Conservation (phyloP, 2,797 vertebrate species). For the Poecilia gillii region DNA sequence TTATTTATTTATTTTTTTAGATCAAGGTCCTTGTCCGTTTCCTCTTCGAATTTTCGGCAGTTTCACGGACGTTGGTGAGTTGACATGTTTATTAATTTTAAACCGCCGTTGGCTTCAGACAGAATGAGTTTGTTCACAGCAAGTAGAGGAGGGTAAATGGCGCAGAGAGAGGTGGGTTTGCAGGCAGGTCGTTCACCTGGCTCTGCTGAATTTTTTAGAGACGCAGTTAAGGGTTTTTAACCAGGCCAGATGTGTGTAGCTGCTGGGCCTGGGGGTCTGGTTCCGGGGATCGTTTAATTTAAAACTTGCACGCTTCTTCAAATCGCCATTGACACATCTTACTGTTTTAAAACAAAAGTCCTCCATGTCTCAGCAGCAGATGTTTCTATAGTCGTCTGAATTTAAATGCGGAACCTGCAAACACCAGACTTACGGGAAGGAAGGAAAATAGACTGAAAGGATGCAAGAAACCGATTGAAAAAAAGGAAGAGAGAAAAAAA, state of each 20-base stretch:
- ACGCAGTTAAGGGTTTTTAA: neutral
- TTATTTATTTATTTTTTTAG: neutral
- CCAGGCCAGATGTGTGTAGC: conserved; percentile 65
- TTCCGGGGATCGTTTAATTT: neutral
- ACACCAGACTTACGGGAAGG: neutral
- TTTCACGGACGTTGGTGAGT: conserved; percentile 62
- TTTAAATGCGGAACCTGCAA: neutral
- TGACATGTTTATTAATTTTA: conserved; percentile 35
- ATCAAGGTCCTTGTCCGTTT: conserved; percentile 30
- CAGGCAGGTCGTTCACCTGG: conserved; percentile 70
- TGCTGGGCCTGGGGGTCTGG: conserved; percentile 36
- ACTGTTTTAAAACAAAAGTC: neutral
- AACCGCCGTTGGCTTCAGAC: neutral
- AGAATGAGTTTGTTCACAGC: neutral
- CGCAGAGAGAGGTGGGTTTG: conserved; percentile 7
- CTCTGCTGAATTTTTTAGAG: conserved; percentile 8
- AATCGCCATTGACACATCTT: neutral
- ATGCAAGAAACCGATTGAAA: neutral
- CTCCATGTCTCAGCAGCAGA: neutral
- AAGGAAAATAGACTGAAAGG: neutral
- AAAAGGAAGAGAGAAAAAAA: neutral
- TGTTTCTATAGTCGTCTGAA: neutral
- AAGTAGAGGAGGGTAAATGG: neutral
- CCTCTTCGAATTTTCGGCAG: conserved; percentile 29
- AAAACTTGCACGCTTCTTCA: neutral